Evolutionary conservation across 53 echinoderm and acorn worm species (phyloP).

Genomic region (Holothuria leucospilota): DNA sequence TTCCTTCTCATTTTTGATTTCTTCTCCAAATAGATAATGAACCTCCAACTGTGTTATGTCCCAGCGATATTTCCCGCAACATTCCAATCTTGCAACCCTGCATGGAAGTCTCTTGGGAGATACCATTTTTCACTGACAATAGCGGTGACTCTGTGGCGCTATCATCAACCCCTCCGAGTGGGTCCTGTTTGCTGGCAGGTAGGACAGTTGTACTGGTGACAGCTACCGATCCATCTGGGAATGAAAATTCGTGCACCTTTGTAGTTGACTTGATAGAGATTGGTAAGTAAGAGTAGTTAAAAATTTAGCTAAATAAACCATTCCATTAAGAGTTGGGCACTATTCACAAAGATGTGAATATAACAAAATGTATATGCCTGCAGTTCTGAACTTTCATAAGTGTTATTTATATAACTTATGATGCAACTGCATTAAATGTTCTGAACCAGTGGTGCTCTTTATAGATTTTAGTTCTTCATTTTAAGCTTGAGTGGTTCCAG

Average conservation of each 20-base stretch:
- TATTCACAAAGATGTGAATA: too few relatives aligned
- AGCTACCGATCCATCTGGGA: conserved; percentile 6
- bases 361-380: too few relatives aligned
- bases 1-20: too few relatives aligned
- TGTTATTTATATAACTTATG: too few relatives aligned
- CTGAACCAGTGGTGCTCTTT: too few relatives aligned
- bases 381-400: too few relatives aligned
- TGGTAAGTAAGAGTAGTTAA: not conserved
- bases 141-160: not conserved
- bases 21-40: not conserved
- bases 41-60: conserved; percentile 30
- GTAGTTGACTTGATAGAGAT: not conserved
- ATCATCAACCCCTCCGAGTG: not conserved
- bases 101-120: conserved; percentile 19
- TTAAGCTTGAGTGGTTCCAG: too few relatives aligned
- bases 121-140: conserved; percentile 17
- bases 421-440: too few relatives aligned
- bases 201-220: not conserved
- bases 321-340: too few relatives aligned
- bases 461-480: too few relatives aligned
- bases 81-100: conserved; percentile 12
- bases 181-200: conserved; percentile 2
- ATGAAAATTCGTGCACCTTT: conserved; percentile 5
- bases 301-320: too few relatives aligned
- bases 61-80: not conserved